These are phyloP conservation scores for Luperina testacea DNA, from an alignment of 2,888 invertebrate genomes.

Conservation along the genomic window DNA sequence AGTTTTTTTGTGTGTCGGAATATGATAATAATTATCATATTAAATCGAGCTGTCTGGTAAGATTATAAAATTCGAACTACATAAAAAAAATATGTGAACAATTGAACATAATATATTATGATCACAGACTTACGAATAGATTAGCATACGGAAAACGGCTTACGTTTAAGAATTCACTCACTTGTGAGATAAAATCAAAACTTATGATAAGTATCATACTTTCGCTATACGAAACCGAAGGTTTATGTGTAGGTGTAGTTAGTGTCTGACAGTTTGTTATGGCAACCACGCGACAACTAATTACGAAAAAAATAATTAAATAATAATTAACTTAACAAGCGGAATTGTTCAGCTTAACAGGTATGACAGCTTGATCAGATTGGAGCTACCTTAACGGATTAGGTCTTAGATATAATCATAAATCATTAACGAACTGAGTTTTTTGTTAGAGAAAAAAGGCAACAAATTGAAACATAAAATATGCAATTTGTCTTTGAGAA, in stretches of 20 bases:
- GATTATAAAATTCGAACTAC: slow-evolving; percentile 35
- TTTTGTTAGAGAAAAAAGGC: slow-evolving; percentile 32
- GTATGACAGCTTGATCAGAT: slow-evolving; percentile 75
- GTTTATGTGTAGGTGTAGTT: slow-evolving; percentile 71
- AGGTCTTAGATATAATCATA: slow-evolving; percentile 53
- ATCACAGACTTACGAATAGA: slow-evolving; percentile 46
- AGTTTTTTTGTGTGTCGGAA: slow-evolving; percentile 38
- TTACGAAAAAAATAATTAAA: slow-evolving; percentile 68
- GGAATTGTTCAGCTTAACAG: slow-evolving; percentile 70
- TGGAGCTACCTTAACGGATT: slow-evolving; percentile 66
- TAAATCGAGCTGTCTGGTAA: slow-evolving; percentile 43
- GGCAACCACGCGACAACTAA: slow-evolving; percentile 64
- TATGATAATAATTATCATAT: slow-evolving; percentile 62
- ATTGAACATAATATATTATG: too few relatives aligned
- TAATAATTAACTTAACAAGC: slow-evolving; percentile 71
- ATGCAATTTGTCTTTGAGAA: slow-evolving; percentile 39
- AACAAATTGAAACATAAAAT: slow-evolving; percentile 49
- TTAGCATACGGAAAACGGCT: slow-evolving; percentile 53
- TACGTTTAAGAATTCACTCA: slow-evolving; percentile 59
- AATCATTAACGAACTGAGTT: slow-evolving; percentile 49
- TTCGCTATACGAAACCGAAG: slow-evolving; percentile 77
- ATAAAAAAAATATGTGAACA: slow-evolving; percentile 46
- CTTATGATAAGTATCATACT: slow-evolving; percentile 74
- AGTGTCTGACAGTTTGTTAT: slow-evolving; percentile 55
- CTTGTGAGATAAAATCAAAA: slow-evolving; percentile 72